A percentile compares a stretch with the other conserved stretches of the same genome.
phyloP scores from a whole-genome alignment of 2,888 invertebrate species.

The Pollenia labialis region DNA sequence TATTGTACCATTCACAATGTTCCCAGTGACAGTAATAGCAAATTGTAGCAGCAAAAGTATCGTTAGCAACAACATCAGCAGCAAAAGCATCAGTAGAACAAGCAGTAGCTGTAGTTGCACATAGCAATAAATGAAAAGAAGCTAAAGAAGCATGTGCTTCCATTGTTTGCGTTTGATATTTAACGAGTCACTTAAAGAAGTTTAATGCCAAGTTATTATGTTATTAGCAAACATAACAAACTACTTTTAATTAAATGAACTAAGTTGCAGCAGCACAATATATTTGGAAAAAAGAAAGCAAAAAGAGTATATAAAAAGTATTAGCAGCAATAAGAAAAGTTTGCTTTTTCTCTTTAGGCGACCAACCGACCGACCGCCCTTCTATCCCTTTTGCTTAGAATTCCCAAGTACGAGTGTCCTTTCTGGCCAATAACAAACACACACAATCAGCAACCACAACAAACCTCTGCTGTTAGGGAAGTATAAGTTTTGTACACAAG shows the following conservation, averaged over 20 bases:
- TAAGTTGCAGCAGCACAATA: constrained; percentile 67
- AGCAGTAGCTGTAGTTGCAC: constrained; percentile 14
- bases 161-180: constrained; percentile 73
- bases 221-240: constrained; percentile 73
- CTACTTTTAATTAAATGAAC: constrained; percentile 74
- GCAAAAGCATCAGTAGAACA: not conserved
- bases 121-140: constrained; percentile 19
- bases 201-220: constrained; percentile 74
- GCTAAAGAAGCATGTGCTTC: constrained; percentile 65
- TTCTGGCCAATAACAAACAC: constrained; percentile 46
- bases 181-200: constrained; percentile 74
- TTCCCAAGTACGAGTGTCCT: constrained; percentile 18
- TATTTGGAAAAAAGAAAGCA: constrained; percentile 6
- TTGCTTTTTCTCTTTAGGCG: constrained; percentile 39
- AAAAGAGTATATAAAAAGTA: constrained; percentile 33
- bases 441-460: constrained; percentile 43
- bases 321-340: constrained; percentile 55
- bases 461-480: constrained; percentile 33
- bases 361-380: not conserved
- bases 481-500: constrained; percentile 25
- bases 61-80: constrained; percentile 10
- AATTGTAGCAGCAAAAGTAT: constrained; percentile 22
- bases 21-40: constrained; percentile 55
- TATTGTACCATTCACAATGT: constrained; percentile 34
- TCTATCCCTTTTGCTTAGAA: constrained; percentile 2